Evolutionary conservation across 2,797 vertebrate genomes (phyloP).

Genomic region (Oreochromis grahami): DNA sequence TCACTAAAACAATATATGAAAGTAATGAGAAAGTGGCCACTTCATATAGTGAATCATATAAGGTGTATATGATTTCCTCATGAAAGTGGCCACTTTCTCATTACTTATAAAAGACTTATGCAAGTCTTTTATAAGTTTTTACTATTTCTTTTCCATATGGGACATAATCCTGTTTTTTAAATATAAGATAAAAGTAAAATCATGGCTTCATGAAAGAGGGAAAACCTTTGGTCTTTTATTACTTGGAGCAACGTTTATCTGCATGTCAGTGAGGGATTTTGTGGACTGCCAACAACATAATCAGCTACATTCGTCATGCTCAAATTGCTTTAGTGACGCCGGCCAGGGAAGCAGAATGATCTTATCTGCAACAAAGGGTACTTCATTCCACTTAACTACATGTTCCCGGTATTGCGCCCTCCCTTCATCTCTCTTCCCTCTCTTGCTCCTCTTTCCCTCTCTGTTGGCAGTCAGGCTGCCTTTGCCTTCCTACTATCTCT

Average conservation of each 20-base stretch:
- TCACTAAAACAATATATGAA: no score
- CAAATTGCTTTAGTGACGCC: conserved; percentile 46
- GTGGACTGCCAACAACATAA: conserved; percentile 36
- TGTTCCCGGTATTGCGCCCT: conserved; percentile 49
- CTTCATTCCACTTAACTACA: conserved; percentile 64
- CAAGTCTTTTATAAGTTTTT: no score
- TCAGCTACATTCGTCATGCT: conserved; percentile 36
- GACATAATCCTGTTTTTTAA: neutral
- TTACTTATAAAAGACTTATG: no score
- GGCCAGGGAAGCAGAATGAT: conserved; percentile 59
- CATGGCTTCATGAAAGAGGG: neutral
- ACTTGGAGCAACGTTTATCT: conserved; percentile 21
- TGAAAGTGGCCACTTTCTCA: no score
- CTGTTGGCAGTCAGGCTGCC: conserved; percentile 41
- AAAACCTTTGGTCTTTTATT: conserved; percentile 3
- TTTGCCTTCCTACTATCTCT: conserved; percentile 64
- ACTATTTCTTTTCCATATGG: no score
- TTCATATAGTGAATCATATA: no score
- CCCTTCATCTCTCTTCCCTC: conserved; percentile 19
- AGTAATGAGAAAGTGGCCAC: no score
- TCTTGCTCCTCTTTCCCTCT: conserved; percentile 26
- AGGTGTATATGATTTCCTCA: no score
- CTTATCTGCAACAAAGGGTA: conserved; percentile 69
- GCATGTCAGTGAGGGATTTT: conserved; percentile 12
- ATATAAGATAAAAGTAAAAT: conserved; percentile 3